Evolutionary conservation across 2,888 invertebrate species (phyloP).

Genomic region (Disparrhopalites patrizii): DNA sequence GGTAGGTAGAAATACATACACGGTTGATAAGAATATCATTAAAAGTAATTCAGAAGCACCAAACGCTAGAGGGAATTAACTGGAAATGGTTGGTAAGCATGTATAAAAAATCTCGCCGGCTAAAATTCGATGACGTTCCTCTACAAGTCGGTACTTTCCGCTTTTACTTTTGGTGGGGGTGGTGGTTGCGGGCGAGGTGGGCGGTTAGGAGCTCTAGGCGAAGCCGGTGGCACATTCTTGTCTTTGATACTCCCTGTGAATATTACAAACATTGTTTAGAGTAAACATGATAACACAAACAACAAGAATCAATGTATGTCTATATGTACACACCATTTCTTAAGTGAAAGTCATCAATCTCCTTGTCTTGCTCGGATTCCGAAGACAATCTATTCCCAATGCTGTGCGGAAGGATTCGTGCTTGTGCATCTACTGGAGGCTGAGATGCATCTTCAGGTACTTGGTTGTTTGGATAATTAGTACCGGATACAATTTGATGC

Average conservation of each 20-base stretch:
- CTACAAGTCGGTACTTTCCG: conserved; percentile 47
- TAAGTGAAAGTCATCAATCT: not conserved
- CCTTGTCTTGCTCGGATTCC: not conserved
- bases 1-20: no score
- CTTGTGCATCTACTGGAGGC: not conserved
- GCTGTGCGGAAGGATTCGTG: not conserved
- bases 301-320: no score
- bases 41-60: no score
- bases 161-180: conserved; percentile 37
- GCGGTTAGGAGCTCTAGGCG: conserved; percentile 28
- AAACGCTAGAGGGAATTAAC: no score
- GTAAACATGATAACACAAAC: no score
- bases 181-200: conserved; percentile 46
- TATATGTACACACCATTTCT: not conserved
- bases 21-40: no score
- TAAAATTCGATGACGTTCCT: no score
- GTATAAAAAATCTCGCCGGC: no score
- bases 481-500: conserved; percentile 12
- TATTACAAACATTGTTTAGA: no score
- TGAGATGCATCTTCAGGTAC: not conserved
- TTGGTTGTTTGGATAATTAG: no score
- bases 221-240: not conserved
- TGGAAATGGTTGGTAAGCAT: no score
- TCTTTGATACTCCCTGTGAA: conserved; percentile 19
- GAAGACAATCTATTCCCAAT: not conserved